Conservation (phyloP, 2,113 vertebrate species). For the Trematomus loennbergii region DNA sequence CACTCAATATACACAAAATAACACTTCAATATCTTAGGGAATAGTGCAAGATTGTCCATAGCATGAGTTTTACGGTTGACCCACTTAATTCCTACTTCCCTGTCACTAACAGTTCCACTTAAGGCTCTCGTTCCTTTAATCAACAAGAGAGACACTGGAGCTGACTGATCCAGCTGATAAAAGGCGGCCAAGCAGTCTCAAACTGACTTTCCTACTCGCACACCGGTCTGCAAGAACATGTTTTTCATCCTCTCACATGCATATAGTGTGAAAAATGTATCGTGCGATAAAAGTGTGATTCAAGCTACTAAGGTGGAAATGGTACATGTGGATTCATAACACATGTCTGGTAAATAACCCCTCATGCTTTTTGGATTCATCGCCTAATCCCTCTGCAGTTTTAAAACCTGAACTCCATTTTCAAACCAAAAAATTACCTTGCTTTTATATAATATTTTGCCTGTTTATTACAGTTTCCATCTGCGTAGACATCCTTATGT, state of each 20-base stretch:
- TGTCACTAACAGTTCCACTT: constrained; percentile 45
- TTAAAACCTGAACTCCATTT: neutral
- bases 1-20: too few relatives aligned
- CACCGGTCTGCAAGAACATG: neutral
- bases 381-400: neutral
- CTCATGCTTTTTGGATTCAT: neutral
- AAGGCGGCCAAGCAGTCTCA: neutral
- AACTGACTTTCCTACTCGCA: neutral
- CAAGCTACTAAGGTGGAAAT: constrained; percentile 20
- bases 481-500: constrained; percentile 52
- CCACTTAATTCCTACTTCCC: constrained; percentile 14
- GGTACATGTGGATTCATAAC: neutral
- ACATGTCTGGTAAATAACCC: neutral
- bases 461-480: constrained; percentile 6
- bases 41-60: too few relatives aligned
- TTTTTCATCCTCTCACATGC: constrained; percentile 7
- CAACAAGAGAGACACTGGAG: constrained; percentile 21
- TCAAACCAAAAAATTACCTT: neutral
- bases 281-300: constrained; percentile 34
- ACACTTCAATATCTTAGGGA: too few relatives aligned
- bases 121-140: constrained; percentile 19
- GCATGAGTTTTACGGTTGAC: neutral
- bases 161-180: constrained; percentile 33
- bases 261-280: constrained; percentile 31
- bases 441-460: constrained; percentile 1